Base-by-base conservation (phyloP, 2,888 invertebrate genomes). In the Protophormia terraenovae region DNA sequence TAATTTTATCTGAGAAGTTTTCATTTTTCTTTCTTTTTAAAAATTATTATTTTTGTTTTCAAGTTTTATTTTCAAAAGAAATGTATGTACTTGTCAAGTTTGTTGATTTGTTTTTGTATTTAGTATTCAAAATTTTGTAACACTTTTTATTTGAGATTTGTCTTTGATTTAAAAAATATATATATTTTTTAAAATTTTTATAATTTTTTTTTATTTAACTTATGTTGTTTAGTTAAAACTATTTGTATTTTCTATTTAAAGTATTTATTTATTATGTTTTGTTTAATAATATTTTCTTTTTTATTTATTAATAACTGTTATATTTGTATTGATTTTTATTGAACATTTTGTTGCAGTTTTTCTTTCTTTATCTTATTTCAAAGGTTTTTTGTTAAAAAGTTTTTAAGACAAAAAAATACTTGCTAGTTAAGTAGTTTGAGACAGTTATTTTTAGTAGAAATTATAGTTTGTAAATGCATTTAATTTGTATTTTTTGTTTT, bases 1-100 rank as follows among this genome's bases (percentile, higher is more conserved):
- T 85, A 85, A 85, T 75, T 82, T 85, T 82, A 79, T 82, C 85
- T 85, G 85, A 85, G 85, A 85, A 81, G 85, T 85, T 85, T 82
- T 60, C 85, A 41, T 72, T 60, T 55, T 73, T 55, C 50, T 62
- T 24, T 47, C 29, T 71, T 64, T 14, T 62, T 47, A 38, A 67
- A 50, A 50, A 50, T 16, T 64, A 14, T 69, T 47, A 22, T 35
- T 29, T 66, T 71, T 64, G 38, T 35, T 76, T 53, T 60, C 55
- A 83, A 60, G 41, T 75, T 76, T 62, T 62, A 6, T 45, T 77
- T 60, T 24, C 22, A 45, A 45, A 41, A 64, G 12, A 53, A 53
- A 69, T 60, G 16, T 47, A 35, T 64, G 14, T 14, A n/a, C 24
- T 73, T 72, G 10, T 67, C 35, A 32, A 53, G 32, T 67, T 12